Evolutionary conservation across 1,140 invertebrate genomes (phyloP).

Genomic region (Aphelinus atriplicis): DNA sequence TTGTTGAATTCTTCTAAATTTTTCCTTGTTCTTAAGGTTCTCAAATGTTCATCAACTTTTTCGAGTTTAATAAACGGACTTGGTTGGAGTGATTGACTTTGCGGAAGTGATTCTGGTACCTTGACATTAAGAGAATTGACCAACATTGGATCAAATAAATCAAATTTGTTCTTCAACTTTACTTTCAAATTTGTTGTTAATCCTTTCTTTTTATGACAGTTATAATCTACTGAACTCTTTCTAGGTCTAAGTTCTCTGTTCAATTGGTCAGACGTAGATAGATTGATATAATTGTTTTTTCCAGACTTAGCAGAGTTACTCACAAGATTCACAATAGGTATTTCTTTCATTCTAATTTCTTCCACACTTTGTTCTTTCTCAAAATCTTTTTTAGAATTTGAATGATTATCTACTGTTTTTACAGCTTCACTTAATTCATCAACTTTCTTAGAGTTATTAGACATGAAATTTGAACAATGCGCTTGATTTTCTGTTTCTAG

Average conservation of each 20-base stretch:
- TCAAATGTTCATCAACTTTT: constrained; percentile 32
- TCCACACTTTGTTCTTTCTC: not conserved
- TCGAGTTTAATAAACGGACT: constrained; percentile 32
- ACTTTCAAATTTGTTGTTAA: constrained; percentile 1
- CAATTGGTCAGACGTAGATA: constrained; percentile 11
- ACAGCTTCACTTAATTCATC: constrained; percentile 2
- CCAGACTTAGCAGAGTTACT: not conserved
- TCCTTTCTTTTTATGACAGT: constrained; percentile 42
- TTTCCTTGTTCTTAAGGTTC: constrained; percentile 4
- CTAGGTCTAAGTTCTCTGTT: constrained; percentile 43
- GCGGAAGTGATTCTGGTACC: not conserved
- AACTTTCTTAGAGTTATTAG: not conserved
- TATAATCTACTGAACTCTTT: constrained; percentile 46
- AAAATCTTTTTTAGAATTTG: not conserved
- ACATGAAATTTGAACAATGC: no score
- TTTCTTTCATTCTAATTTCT: constrained; percentile 13
- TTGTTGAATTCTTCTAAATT: constrained; percentile 28
- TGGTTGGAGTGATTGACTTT: not conserved
- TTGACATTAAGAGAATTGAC: constrained; percentile 12
- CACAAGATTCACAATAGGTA: not conserved
- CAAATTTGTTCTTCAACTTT: constrained; percentile 39
- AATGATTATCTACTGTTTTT: not conserved
- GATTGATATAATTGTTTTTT: not conserved
- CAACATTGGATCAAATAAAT: constrained; percentile 16
- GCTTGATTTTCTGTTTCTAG: constrained; percentile 4